Percentiles rank a stretch among this genome's conserved stretches.
Conservation (phyloP, 2,113 vertebrate genomes). For the Orthonyx spaldingii region DNA sequence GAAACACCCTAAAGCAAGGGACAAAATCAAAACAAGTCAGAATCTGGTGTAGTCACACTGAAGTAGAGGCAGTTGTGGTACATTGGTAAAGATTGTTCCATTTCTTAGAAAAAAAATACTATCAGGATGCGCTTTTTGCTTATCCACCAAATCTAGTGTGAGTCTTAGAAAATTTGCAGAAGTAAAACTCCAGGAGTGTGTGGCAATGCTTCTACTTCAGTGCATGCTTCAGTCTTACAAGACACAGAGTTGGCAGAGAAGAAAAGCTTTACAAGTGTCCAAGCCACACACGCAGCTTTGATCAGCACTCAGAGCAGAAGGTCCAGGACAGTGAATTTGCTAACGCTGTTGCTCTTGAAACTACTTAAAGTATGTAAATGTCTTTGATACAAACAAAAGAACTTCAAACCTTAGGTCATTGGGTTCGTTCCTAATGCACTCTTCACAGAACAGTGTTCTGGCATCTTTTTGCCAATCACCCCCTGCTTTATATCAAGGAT, state of each 20-base stretch:
- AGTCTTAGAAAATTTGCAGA: fast-evolving
- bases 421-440: fast-evolving
- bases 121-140: neutral
- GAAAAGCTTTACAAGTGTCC: neutral
- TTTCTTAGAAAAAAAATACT: neutral
- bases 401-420: neutral
- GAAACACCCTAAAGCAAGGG: fast-evolving
- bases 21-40: fast-evolving
- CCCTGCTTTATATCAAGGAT: neutral
- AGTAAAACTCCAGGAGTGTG: fast-evolving
- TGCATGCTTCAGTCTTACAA: fast-evolving
- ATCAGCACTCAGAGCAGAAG: neutral
- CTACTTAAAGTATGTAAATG: neutral
- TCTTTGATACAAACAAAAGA: neutral
- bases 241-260: neutral
- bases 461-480: neutral
- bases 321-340: neutral
- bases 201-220: neutral
- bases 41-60: fast-evolving
- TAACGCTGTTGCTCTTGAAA: neutral
- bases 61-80: neutral
- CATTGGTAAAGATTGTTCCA: fast-evolving
- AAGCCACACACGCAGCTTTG: neutral
- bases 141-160: too few relatives aligned
- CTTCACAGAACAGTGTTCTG: neutral